Conservation (phyloP, 2,113 vertebrate species). For the Mormyrus iriodes region DNA sequence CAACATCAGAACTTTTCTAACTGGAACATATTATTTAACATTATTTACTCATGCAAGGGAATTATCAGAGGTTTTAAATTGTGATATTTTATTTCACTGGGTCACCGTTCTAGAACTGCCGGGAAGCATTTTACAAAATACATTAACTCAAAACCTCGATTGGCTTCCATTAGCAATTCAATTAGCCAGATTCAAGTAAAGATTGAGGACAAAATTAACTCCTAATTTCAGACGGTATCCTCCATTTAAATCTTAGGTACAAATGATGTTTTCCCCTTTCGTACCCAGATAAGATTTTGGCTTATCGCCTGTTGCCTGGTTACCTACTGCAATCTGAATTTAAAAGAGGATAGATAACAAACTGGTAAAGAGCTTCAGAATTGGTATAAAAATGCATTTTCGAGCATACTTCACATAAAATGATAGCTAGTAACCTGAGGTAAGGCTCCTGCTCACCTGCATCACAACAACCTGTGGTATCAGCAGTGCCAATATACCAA, state of each 20-base stretch:
- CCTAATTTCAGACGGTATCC: neutral
- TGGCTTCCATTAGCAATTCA: neutral
- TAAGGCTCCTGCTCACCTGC: neutral
- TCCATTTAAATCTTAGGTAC: neutral
- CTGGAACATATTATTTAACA: neutral
- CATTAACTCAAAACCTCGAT: neutral
- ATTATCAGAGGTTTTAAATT: neutral
- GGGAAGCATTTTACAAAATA: neutral
- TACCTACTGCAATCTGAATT: constrained; percentile 11
- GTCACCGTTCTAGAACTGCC: neutral
- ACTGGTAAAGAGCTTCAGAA: neutral
- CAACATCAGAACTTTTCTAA: neutral
- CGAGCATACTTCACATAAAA: neutral
- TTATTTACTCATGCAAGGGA: neutral
- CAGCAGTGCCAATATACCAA: neutral
- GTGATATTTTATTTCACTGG: neutral
- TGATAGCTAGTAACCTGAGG: neutral
- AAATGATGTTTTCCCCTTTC: neutral
- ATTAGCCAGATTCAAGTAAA: constrained; percentile 1
- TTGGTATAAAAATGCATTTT: neutral
- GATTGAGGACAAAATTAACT: neutral
- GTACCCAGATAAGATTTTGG: neutral
- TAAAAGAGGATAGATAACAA: neutral
- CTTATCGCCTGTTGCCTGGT: constrained; percentile 21
- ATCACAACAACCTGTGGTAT: neutral